These are phyloP conservation scores for Alviniconcha marisindica DNA, from an alignment of 1,140 invertebrate species.

Conservation along the genomic window DNA sequence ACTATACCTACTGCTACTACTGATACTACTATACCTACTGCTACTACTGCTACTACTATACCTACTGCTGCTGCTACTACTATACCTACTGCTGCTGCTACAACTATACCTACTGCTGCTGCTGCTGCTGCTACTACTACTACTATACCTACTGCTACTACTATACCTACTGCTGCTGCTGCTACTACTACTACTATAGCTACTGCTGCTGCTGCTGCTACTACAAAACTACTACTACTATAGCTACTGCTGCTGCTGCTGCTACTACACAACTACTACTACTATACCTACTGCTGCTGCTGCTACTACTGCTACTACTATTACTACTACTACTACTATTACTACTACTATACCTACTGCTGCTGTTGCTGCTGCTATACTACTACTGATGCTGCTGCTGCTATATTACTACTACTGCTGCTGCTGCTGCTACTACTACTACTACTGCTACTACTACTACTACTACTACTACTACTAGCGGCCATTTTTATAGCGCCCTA, in stretches of 20 bases:
- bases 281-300: constrained; percentile 6
- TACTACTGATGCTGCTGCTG: background rate
- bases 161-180: constrained; percentile 1
- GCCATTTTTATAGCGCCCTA: no score
- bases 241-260: constrained; percentile 9
- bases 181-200: constrained; percentile 24
- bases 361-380: background rate
- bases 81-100: constrained; percentile 22
- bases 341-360: constrained; percentile 20
- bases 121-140: constrained; percentile 8
- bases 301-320: constrained; percentile 26
- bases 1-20: constrained; percentile 20
- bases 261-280: constrained; percentile 20
- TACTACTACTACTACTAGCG: constrained; percentile 5
- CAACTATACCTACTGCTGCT: constrained; percentile 14
- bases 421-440: background rate
- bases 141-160: constrained; percentile 15
- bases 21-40: constrained; percentile 13
- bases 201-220: constrained; percentile 17
- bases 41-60: constrained; percentile 27
- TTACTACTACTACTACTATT: constrained; percentile 23
- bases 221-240: constrained; percentile 14
- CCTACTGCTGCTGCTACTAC: constrained; percentile 24
- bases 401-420: background rate
- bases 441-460: constrained; percentile 2